Evolutionary conservation across 1,140 invertebrate genomes (phyloP).

Genomic region (Atta colombica): DNA sequence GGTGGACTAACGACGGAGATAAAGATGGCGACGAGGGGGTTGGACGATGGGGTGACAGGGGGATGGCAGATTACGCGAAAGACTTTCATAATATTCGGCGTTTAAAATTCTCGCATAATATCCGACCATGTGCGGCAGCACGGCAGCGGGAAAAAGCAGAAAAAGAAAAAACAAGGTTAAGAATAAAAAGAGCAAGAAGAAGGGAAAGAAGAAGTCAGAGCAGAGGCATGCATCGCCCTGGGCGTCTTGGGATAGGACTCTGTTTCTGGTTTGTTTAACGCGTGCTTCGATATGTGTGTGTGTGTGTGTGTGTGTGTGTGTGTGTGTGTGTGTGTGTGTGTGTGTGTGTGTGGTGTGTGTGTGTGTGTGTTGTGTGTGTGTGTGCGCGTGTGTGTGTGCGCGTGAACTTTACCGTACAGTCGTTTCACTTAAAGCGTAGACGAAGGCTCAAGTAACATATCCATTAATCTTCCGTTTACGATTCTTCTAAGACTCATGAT

Average conservation of each 20-base stretch:
- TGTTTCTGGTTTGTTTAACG: constrained; percentile 83
- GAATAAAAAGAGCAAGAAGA: constrained; percentile 66
- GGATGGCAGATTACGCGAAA: constrained; percentile 78
- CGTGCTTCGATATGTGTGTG: constrained; percentile 58
- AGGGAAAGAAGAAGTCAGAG: constrained; percentile 63
- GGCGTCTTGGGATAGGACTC: constrained; percentile 85
- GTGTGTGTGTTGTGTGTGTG: no score
- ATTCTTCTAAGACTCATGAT: constrained; percentile 34
- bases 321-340: background rate
- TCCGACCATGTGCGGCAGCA: constrained; percentile 67
- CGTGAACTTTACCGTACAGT: constrained; percentile 12
- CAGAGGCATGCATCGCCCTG: constrained; percentile 81
- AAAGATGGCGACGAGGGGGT: constrained; percentile 56
- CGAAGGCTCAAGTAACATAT: constrained; percentile 5
- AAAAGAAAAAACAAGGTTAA: constrained; percentile 18
- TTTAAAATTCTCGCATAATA: constrained; percentile 85
- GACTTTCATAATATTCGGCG: constrained; percentile 85
- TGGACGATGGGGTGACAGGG: constrained; percentile 52
- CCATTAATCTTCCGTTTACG: constrained; percentile 57
- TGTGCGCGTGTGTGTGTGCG: constrained; percentile 54
- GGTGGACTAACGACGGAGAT: constrained; percentile 36
- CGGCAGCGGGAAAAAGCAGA: constrained; percentile 21
- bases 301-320: constrained; percentile 51
- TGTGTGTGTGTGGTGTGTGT: no score
- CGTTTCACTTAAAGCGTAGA: constrained; percentile 56